Percentiles rank a stretch among this genome's conserved stretches.
Conservation (phyloP, 2,113 vertebrate species). For the Psilopsiagon aurifrons region DNA sequence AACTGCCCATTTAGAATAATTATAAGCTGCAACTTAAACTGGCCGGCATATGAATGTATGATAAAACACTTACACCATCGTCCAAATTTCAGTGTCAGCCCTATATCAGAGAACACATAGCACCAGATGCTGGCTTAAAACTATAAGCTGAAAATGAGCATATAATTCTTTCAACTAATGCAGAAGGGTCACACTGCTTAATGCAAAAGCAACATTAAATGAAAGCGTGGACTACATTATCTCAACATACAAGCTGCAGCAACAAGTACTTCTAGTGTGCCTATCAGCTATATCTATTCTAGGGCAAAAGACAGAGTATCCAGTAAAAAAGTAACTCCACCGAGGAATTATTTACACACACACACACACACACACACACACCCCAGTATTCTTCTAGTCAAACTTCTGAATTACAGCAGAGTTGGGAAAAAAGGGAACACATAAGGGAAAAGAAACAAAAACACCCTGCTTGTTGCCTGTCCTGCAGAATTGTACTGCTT, state of each 20-base stretch:
- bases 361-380: too few relatives aligned
- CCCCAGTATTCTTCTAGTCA: neutral
- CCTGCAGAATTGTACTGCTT: neutral
- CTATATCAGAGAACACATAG: slow-evolving; percentile 28
- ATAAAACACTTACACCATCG: slow-evolving; percentile 37
- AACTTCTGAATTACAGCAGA: neutral
- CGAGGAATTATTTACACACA: neutral
- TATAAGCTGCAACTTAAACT: slow-evolving; percentile 49
- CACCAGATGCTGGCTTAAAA: slow-evolving; percentile 63
- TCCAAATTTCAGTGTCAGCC: neutral
- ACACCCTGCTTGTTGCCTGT: neutral
- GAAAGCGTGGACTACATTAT: neutral
- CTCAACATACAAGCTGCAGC: neutral
- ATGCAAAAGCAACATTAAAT: neutral
- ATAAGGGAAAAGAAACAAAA: neutral
- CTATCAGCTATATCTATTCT: neutral
- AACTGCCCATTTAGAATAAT: slow-evolving; percentile 66
- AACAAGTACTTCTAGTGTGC: neutral
- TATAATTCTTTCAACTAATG: slow-evolving; percentile 44
- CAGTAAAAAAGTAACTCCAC: neutral
- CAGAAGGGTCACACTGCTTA: slow-evolving; percentile 2
- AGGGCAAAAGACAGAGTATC: neutral
- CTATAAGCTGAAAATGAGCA: slow-evolving; percentile 38
- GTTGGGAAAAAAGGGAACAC: neutral
- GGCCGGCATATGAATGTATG: neutral